phyloP scores from a whole-genome alignment of 2,888 invertebrate genomes.

The Megaustenia siamemsis region DNA sequence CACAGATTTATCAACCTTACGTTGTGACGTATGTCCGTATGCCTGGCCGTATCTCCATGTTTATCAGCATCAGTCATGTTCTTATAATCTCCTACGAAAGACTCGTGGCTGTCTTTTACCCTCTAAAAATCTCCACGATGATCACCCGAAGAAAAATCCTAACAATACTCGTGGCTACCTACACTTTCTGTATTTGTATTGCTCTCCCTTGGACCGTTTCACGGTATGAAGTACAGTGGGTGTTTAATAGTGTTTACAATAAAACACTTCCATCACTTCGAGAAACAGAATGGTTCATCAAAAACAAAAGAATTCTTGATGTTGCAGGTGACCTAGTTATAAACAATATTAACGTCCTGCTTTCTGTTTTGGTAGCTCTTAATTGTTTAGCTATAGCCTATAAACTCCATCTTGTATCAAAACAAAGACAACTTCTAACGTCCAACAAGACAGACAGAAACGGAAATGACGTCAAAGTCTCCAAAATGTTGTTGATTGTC shows the following conservation, averaged over 20 bases:
- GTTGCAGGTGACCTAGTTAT: neutral
- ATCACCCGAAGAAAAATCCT: neutral
- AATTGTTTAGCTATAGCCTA: neutral
- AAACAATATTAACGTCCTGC: neutral
- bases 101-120: constrained; percentile 11
- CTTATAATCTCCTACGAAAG: constrained; percentile 5
- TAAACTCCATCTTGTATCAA: neutral
- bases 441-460: neutral
- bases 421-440: neutral
- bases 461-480: neutral
- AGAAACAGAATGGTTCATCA: neutral
- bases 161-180: neutral
- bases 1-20: neutral
- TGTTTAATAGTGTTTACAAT: neutral
- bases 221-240: neutral
- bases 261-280: neutral
- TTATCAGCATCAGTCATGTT: neutral
- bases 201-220: neutral
- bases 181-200: neutral
- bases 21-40: neutral
- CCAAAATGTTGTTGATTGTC: constrained; percentile 11
- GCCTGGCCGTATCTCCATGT: neutral
- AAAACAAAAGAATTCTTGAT: neutral
- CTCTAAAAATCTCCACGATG: neutral
- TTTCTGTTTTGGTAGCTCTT: neutral